Evolutionary conservation across 1,140 invertebrate genomes (phyloP).

Genomic region (Dinoponera quadriceps): DNA sequence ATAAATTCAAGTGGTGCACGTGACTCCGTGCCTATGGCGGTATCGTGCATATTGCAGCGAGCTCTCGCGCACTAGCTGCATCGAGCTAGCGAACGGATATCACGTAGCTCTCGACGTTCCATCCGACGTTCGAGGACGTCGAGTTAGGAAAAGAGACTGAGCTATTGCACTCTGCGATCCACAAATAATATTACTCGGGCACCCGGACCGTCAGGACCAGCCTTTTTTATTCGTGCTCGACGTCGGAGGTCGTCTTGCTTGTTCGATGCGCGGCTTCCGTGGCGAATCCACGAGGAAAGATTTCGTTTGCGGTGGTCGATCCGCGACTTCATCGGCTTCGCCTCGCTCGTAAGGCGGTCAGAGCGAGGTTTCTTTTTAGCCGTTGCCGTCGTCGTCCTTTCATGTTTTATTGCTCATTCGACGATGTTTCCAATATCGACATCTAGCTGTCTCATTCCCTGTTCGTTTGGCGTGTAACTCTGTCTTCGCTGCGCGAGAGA

Average conservation of each 20-base stretch:
- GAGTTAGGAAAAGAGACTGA: neutral
- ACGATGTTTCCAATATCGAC: constrained; percentile 46
- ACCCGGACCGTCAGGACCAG: neutral
- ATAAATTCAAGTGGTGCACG: constrained; percentile 25
- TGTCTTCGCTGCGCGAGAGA: constrained; percentile 17
- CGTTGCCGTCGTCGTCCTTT: constrained; percentile 11
- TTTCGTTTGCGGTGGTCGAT: constrained; percentile 26
- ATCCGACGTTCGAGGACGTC: constrained; percentile 25
- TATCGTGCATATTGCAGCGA: constrained; percentile 32
- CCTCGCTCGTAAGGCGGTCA: neutral
- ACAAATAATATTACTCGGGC: constrained; percentile 40
- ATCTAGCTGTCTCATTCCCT: constrained; percentile 18
- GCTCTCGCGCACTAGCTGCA: no score
- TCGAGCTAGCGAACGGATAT: constrained; percentile 29
- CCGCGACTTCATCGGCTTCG: constrained; percentile 12
- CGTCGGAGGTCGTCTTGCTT: neutral
- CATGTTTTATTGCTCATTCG: constrained; percentile 44
- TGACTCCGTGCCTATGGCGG: neutral
- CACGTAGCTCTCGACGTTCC: constrained; percentile 1
- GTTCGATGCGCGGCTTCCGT: neutral
- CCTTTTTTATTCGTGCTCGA: neutral
- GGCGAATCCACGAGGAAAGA: constrained; percentile 22
- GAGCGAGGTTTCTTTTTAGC: constrained; percentile 14
- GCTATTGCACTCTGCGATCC: neutral
- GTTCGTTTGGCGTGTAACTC: neutral